Evolutionary conservation across 2,888 invertebrate genomes (phyloP), one percentile per base, ranked within the genome.

Genomic region (Toxonevra muliebris): DNA sequence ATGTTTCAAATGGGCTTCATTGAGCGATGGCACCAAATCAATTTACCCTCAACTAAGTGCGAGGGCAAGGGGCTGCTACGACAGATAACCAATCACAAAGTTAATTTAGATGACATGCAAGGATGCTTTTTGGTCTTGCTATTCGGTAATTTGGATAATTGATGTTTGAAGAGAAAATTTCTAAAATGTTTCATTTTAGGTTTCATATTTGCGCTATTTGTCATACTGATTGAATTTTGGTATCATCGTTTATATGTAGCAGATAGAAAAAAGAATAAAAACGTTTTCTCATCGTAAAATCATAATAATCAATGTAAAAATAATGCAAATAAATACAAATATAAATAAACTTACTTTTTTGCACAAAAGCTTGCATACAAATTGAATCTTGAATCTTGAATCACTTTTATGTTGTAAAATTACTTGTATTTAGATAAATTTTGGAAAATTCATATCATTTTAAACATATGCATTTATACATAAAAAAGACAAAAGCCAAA

Each of bases 31-130:
- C 87, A 93, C 70, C 86, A 88, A 40, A 90, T 90, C 43, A 93
- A 92, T 84, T 86, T 93, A 77, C 94, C 95, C 0, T 91, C 90
- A 73, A 93, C 95, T 83, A 90, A 91, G 71, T 96, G 96, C 79
- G 93, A 88, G 89, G 91, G 89, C 81, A 88, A 87, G 60, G 87
- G 88, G 1, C 83, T 88, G 19, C 83, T 87, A 13, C 86, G 90
- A 0, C 91, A 91, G 83, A 92, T 91, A n/a, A 90, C 90, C 70
- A 95, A 94, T 80, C 93, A 95, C 78, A 94, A 93, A 48, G 96
- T 96, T 53, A 94, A 94, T 82, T 87, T 96, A 75, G 89, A 91
- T 62, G 96, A 96, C 78, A 96, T 96, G 95, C 95, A 96, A 84
- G 96, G 96, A 12, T 95, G 94, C 40, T 96, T 96, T 85, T 92